These are phyloP conservation scores for Drosophila bifasciata DNA, from an alignment of 1,140 invertebrate species.

Conservation along the genomic window DNA sequence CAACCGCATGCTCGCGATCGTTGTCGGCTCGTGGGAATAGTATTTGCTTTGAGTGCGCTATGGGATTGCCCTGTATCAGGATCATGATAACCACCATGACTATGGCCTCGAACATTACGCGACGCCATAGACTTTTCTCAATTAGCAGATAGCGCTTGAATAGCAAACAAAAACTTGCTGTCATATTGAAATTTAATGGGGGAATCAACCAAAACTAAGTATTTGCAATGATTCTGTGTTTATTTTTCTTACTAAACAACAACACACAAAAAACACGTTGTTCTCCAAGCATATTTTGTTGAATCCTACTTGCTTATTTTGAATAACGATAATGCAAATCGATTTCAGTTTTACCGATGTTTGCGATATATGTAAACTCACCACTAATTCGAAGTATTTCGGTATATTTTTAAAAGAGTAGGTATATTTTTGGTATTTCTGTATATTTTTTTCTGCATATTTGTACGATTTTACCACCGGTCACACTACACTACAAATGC, in stretches of 20 bases:
- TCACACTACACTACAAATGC: slow-evolving; percentile 20
- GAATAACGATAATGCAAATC: too few relatives aligned
- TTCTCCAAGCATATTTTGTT: slow-evolving; percentile 27
- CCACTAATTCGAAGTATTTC: too few relatives aligned
- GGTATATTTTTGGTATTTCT: too few relatives aligned
- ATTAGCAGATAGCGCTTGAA: slow-evolving; percentile 60
- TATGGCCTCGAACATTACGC: slow-evolving; percentile 50
- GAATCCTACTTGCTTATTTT: neutral
- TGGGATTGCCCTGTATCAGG: slow-evolving; percentile 57
- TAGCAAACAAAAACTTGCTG: slow-evolving; percentile 53
- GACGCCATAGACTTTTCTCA: slow-evolving; percentile 55
- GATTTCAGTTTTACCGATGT: too few relatives aligned
- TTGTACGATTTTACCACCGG: too few relatives aligned
- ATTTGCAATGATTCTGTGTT: slow-evolving; percentile 3
- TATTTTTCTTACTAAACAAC: neutral
- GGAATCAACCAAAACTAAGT: neutral
- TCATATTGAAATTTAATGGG: slow-evolving; percentile 42
- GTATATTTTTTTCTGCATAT: too few relatives aligned
- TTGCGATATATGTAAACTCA: too few relatives aligned
- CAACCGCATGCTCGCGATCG: slow-evolving; percentile 25
- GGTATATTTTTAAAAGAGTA: too few relatives aligned
- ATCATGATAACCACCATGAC: slow-evolving; percentile 52
- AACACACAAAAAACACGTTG: neutral
- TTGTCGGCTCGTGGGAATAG: slow-evolving; percentile 35
- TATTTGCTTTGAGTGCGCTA: slow-evolving; percentile 47